Base-by-base conservation (phyloP, 2,797 vertebrate species). In the Chaenodraco wilsoni region DNA sequence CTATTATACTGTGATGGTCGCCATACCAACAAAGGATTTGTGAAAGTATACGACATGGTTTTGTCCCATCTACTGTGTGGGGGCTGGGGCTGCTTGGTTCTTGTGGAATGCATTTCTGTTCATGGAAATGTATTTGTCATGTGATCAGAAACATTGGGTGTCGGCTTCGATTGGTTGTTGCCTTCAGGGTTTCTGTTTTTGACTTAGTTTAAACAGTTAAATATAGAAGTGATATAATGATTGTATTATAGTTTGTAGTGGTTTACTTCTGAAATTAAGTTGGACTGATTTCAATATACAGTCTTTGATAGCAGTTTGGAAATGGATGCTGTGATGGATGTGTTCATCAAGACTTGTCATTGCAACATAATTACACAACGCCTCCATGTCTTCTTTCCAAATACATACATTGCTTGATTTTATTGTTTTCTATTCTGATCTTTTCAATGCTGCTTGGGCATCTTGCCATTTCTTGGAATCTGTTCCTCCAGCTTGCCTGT, bases 161-260 rank as follows among this genome's bases (percentile, higher is more conserved):
- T 60, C 60, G 16, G 1, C n/a, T 15, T 33, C 17, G 14, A 51
- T n/a, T 11, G 68, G 41, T 7, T n/a, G 27, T 45, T 14, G 27
- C 27, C 27, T 27, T 27, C 27, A 27, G 27, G 27, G 27, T 27
- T 5, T 27, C 27, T 27, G 49, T 37, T 37, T 37, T 37, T 37
- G 33, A 37, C 33, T 37, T 37, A 9, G 33, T 37, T 37, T 37
- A 37, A 37, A 37, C 33, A 8, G 33, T 37, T 37, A 37, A 37
- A 37, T 37, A 46, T n/a, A 9, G n/a, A 69, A n/a, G 21, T 37
- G 60, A 66, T 65, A 31, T 44, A 51, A 33, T 45, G 52, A 60
- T 65, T 59, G 37, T 65, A 5, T 64, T 59, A 9, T 68, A 5
- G 19, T 21, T 19, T 31, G 0, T 0, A 51, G 0, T 2, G 8